Base-by-base conservation (phyloP, 2,113 vertebrate species). In the Sander vitreus region DNA sequence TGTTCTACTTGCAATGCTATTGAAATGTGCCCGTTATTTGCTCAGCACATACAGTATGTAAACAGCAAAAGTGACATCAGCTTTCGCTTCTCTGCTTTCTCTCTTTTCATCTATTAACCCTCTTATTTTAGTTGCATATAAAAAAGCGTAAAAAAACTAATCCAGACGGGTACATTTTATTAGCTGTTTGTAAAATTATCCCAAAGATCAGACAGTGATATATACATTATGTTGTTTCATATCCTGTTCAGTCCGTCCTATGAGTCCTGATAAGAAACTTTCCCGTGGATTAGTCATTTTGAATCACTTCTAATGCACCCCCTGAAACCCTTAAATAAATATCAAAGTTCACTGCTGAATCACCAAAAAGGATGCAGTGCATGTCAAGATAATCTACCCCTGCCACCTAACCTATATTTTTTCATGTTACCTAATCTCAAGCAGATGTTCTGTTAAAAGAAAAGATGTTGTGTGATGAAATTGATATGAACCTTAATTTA, bases 241-340 rank as follows among this genome's bases (percentile, higher is more conserved):
- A 4, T 23, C 13, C 21, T 36, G 25, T 45, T 6, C 18, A 13
- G 30, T 53, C 18, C 9, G 21, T 27, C 59, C 12, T 36, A 9
- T 27, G 43, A 51, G 12, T 57, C 53, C 19, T 71, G 36, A 47
- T 47, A 3, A 47, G 19, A 68, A 45, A 21, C 62, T 43, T 10
- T 50, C 39, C 39, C 39, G 6, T 25, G 5, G 12, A 54, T 48
- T 74, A 21, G 36, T 68, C 18, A 33, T 43, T 70, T 70, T 30
- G 19, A 3, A 19, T n/a, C 10, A 4, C 4, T 54, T 25, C 51
- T 65, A 8, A 5, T 63, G 33, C 30, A 70, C 65, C 79, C 65
- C 45, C 15, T 43, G 47, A 72, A 73, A 36, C n/a, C 36, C 74
- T 69, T 85, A 83, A 84, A 79, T 78, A 90, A 91, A 90, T 76